These are phyloP conservation scores for Neodontobutis hainanensis DNA, from an alignment of 2,113 vertebrate genomes.

Conservation along the genomic window DNA sequence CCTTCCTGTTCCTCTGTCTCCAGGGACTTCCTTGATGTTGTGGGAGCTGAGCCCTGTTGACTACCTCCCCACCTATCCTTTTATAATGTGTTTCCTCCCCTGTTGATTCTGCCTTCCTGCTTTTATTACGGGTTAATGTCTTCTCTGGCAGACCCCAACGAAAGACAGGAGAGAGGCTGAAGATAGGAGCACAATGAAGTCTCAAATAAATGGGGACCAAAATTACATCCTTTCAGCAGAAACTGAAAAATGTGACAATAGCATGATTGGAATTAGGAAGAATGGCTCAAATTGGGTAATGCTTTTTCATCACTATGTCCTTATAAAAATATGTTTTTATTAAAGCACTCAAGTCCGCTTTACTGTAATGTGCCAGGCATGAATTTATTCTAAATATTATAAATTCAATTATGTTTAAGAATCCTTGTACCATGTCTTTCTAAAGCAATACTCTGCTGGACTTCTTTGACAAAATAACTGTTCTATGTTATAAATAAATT, in stretches of 20 bases:
- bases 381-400: no score
- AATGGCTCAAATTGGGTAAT: slow-evolving; percentile 42
- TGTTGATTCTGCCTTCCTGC: slow-evolving; percentile 50
- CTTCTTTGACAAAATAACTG: no score
- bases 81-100: slow-evolving; percentile 52
- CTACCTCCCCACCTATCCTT: slow-evolving; percentile 46
- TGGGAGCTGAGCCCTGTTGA: slow-evolving; percentile 61
- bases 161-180: slow-evolving; percentile 10
- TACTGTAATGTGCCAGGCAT: no score
- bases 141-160: slow-evolving; percentile 18
- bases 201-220: slow-evolving; percentile 22
- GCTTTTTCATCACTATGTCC: slow-evolving; percentile 19
- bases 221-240: slow-evolving; percentile 37
- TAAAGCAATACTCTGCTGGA: no score
- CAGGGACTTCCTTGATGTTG: slow-evolving; percentile 63
- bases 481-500: no score
- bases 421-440: no score
- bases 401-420: no score
- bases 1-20: slow-evolving; percentile 38
- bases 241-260: slow-evolving; percentile 52
- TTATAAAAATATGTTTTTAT: slow-evolving; percentile 1
- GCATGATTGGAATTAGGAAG: slow-evolving; percentile 47
- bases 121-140: slow-evolving; percentile 63
- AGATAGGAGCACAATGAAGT: slow-evolving; percentile 11
- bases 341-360: no score